These are phyloP conservation scores for Macrosteles quadrilineatus DNA, from an alignment of 1,140 invertebrate genomes.

Conservation along the genomic window DNA sequence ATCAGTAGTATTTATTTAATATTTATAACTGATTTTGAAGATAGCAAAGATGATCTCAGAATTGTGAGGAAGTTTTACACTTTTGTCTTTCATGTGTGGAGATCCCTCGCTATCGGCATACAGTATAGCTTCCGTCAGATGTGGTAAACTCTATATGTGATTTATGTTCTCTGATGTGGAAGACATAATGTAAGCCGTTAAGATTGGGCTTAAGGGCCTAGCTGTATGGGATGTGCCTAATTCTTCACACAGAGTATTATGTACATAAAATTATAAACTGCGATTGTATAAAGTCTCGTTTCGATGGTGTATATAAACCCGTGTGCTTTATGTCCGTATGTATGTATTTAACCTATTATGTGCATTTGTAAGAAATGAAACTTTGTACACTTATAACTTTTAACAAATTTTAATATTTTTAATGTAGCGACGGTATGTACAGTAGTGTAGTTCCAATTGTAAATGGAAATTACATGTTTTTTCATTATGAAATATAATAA, in stretches of 20 bases:
- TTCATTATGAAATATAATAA: conserved; percentile 33
- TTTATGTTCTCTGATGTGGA: neutral
- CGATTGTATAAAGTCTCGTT: neutral
- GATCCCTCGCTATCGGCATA: no score
- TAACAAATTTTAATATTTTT: conserved; percentile 32
- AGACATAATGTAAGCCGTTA: neutral
- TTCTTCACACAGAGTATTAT: conserved; percentile 24
- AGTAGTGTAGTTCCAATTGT: conserved; percentile 24
- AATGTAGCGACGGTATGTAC: conserved; percentile 30
- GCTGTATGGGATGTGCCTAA: conserved; percentile 9
- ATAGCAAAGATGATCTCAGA: no score
- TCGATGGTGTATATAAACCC: neutral
- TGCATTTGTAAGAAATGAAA: conserved; percentile 27
- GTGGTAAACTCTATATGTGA: neutral
- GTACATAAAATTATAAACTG: conserved; percentile 5
- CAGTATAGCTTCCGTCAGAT: neutral
- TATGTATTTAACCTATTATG: conserved; percentile 20
- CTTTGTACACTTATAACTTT: conserved; percentile 30
- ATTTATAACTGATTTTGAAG: no score
- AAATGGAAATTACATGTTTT: conserved; percentile 31
- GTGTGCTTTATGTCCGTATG: conserved; percentile 13
- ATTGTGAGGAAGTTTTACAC: no score
- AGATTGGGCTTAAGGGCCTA: neutral
- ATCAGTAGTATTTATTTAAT: no score
- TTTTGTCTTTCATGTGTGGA: no score